These are phyloP conservation scores for Caenorhabditis plicata DNA, from an alignment of 2,888 invertebrate genomes.

Conservation along the genomic window DNA sequence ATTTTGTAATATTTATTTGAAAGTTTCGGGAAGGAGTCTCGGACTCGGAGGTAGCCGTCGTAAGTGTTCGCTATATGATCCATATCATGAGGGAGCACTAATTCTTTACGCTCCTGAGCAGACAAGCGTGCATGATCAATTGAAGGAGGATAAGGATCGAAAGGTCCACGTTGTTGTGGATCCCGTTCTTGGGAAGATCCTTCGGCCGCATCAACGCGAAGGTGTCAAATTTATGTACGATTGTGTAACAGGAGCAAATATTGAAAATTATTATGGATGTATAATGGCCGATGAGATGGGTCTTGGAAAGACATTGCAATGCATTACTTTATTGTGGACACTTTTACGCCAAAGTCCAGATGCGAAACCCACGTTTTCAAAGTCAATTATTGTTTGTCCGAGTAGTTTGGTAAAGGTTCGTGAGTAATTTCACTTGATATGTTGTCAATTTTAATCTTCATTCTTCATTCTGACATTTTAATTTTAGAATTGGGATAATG, in stretches of 20 bases:
- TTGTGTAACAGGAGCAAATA: conserved; percentile 86
- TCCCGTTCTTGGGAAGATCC: conserved; percentile 83
- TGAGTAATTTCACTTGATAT: not conserved
- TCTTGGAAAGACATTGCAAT: conserved; percentile 90
- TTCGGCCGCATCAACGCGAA: conserved; percentile 96
- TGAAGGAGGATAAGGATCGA: conserved; percentile 76
- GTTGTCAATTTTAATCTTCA: conserved; percentile 27
- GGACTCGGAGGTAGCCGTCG: conserved; percentile 51
- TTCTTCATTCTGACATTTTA: too few species aligned
- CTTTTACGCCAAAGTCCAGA: conserved; percentile 81
- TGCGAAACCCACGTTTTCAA: conserved; percentile 83
- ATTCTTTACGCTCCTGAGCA: conserved; percentile 81
- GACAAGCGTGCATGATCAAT: conserved; percentile 81
- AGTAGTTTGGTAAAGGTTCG: conserved; percentile 86
- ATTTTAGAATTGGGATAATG: conserved; percentile 98
- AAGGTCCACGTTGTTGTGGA: conserved; percentile 91
- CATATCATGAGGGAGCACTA: conserved; percentile 68
- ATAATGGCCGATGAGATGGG: conserved; percentile 99
- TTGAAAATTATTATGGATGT: conserved; percentile 74
- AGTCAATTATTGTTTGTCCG: conserved; percentile 91
- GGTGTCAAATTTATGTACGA: conserved; percentile 99
- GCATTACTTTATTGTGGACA: conserved; percentile 79
- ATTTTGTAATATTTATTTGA: not conserved
- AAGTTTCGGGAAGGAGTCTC: conserved; percentile 55
- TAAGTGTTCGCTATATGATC: conserved; percentile 57